Conservation (phyloP, 1,140 invertebrate genomes). For the Tetraneura akinire region DNA sequence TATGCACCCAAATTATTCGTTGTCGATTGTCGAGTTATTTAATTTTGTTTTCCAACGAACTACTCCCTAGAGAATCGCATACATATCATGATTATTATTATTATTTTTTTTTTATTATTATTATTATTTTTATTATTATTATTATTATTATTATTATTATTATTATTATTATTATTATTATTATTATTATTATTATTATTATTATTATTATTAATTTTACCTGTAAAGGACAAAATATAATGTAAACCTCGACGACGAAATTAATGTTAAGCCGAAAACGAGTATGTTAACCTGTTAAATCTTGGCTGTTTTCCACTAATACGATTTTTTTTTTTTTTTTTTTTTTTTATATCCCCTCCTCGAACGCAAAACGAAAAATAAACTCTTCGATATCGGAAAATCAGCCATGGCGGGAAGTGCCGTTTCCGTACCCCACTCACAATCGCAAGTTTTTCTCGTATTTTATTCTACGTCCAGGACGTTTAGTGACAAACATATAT, state of each 20-base stretch:
- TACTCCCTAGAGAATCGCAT: too few relatives aligned
- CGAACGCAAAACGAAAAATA: background rate
- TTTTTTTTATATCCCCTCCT: too few relatives aligned
- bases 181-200: too few relatives aligned
- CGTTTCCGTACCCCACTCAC: background rate
- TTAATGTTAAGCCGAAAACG: background rate
- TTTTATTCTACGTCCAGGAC: background rate
- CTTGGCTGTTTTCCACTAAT: conserved; percentile 17
- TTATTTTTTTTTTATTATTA: too few relatives aligned
- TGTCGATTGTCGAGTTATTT: too few relatives aligned
- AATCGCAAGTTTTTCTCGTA: background rate
- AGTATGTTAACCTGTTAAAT: conserved; percentile 1
- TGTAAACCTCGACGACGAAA: background rate
- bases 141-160: too few relatives aligned
- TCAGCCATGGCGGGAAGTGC: background rate
- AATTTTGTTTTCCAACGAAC: too few relatives aligned
- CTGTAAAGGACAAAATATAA: background rate
- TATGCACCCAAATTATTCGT: too few relatives aligned
- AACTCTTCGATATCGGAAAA: background rate
- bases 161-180: too few relatives aligned
- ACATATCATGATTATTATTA: too few relatives aligned
- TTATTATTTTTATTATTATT: too few relatives aligned
- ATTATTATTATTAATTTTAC: too few relatives aligned
- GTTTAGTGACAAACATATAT: conserved; percentile 20
- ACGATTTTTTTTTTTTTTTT: background rate